Base-by-base conservation (phyloP, 2,797 vertebrate genomes). In the Alouatta caraya region DNA sequence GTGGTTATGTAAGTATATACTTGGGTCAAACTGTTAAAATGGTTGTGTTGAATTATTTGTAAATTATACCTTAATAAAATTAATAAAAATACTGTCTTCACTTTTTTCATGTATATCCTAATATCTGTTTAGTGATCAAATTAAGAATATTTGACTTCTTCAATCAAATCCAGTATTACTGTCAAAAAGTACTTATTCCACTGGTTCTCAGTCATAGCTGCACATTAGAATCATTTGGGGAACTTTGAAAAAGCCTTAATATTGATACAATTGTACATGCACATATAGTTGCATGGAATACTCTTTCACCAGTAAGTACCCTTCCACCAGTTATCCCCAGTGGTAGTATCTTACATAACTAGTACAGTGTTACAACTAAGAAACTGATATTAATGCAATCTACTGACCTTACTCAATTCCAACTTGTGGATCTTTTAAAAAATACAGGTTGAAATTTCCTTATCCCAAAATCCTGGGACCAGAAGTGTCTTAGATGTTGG, bases 21-120 rank as follows among this genome's bases (percentile, higher is more conserved):
- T 79, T 93, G 42, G 82, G 28, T 92, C 87, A 88, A 46, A 42
- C 48, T 96, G 11, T 72, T 95, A 97, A 64, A 91, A 87, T 79
- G 37, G 9, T 30, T 80, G 4, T 73, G 48, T 85, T 90, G 90
- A 92, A 93, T 82, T 90, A 61, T 59, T 87, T 93, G 2, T 48
- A 84, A 72, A 42, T 88, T 85, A 73, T 91, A 88, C 33, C 0
- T 55, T 11, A 90, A 22, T 80, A 42, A 93, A 86, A 89, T 91
- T 73, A 50, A 61, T 82, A 72, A 61, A 73, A 33, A 85, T 42
- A 39, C 3, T 42, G 0, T 70, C 67, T 83, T 92, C 26, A 42
- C n/a, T 85, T 79, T 73, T 57, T 76, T 72, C 17, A 5, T 55
- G 55, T 84, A 59, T 92, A 39, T 93, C 10, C 57, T 70, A 28